Percentiles rank a stretch among this genome's conserved stretches.
These are phyloP conservation scores for Mechanitis messenoides DNA, from an alignment of 2,888 invertebrate genomes.

Conservation along the genomic window DNA sequence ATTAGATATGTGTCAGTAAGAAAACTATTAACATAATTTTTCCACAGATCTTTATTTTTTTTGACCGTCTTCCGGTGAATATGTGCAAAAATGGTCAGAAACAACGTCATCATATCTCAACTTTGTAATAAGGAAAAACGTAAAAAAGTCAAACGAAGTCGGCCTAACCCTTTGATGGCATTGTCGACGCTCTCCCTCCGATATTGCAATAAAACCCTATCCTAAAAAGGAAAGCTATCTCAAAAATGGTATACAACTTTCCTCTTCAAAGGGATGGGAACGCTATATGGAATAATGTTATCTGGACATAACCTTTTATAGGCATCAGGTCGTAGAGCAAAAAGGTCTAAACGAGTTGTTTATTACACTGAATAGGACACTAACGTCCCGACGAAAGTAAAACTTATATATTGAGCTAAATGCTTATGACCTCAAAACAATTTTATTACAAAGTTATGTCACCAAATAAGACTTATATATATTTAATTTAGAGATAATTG, in stretches of 20 bases:
- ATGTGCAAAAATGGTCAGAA: conserved; percentile 2
- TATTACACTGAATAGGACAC: conserved; percentile 59
- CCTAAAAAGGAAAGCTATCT: conserved; percentile 64
- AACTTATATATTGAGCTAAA: conserved; percentile 47
- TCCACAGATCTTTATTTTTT: neutral
- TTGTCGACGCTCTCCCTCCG: conserved; percentile 42
- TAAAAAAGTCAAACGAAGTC: conserved; percentile 46
- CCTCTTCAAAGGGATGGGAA: conserved; percentile 69
- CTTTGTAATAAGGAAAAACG: conserved; percentile 26
- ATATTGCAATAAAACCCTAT: conserved; percentile 61
- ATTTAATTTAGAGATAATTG: neutral
- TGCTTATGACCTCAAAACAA: conserved; percentile 9
- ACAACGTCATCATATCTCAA: conserved; percentile 8
- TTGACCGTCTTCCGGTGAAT: neutral
- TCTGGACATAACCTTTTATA: conserved; percentile 72
- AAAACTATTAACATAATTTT: too few species aligned
- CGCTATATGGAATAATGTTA: conserved; percentile 71
- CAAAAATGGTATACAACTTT: conserved; percentile 69
- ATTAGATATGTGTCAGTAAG: neutral
- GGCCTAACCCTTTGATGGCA: conserved; percentile 56
- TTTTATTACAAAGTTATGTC: conserved; percentile 8
- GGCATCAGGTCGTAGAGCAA: conserved; percentile 45
- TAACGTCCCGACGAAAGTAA: conserved; percentile 60
- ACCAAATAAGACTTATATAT: neutral
- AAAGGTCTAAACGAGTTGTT: conserved; percentile 56